Evolutionary conservation across 2,888 invertebrate species (phyloP).

Genomic region (Drosophila parthenogenetica): DNA sequence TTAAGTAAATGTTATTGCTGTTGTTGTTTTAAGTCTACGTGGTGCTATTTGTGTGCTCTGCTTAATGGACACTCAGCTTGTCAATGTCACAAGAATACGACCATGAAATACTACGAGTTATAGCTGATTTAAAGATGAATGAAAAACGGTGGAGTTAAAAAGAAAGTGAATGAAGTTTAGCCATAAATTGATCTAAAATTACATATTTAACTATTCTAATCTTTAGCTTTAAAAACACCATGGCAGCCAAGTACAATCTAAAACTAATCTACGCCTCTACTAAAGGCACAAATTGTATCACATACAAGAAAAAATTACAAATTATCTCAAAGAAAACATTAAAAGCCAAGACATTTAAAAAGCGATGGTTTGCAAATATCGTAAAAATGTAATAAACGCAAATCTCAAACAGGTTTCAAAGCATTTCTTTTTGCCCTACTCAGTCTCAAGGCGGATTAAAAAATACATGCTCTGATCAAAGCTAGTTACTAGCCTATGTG

Average conservation of each 20-base stretch:
- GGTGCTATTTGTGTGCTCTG: slow-evolving; percentile 14
- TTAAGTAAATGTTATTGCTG: slow-evolving; percentile 10
- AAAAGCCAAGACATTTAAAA: background rate
- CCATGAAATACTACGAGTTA: background rate
- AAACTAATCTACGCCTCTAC: too few relatives aligned
- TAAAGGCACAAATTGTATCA: background rate
- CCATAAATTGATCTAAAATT: too few relatives aligned
- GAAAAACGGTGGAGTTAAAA: too few relatives aligned
- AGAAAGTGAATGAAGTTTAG: too few relatives aligned
- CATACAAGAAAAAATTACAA: background rate
- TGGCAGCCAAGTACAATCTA: too few relatives aligned
- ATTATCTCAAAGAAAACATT: background rate
- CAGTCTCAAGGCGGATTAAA: background rate
- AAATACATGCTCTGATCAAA: slow-evolving; percentile 1
- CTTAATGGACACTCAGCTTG: slow-evolving; percentile 7
- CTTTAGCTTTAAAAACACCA: too few relatives aligned
- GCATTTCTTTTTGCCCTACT: background rate
- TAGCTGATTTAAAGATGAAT: background rate
- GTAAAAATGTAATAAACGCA: background rate
- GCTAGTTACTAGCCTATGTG: background rate
- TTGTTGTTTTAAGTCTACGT: slow-evolving; percentile 11
- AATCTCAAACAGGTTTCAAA: background rate
- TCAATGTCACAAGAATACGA: slow-evolving; percentile 6
- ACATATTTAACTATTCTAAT: too few relatives aligned
- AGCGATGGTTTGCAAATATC: background rate